Base-by-base conservation (phyloP, 2,113 vertebrate genomes). In the Tychaedon coryphoeus region DNA sequence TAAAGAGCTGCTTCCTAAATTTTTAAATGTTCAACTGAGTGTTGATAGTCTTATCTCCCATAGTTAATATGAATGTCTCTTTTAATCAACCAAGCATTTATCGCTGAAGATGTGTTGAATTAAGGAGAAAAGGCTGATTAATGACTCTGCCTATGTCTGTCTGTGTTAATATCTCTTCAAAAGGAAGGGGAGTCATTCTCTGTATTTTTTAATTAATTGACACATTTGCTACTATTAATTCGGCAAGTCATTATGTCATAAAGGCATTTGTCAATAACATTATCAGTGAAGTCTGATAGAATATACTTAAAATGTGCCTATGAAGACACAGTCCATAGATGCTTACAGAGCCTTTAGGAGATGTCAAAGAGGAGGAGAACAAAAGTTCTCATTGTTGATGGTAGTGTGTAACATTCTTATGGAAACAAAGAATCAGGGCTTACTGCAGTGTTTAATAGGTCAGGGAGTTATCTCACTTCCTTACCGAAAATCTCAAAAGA, bases 221-320 rank as follows among this genome's bases (percentile, higher is more conserved):
- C 33, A 62, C 10, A 13, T 86, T 89, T 84, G 19, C 29, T 92
- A 26, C 54, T 73, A 57, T 87, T 94, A 92, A 85, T 85, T 85
- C 85, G 67, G 71, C 45, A 76, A 78, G 36, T 54, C 28, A 16
- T 91, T 80, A 73, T 90, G 34, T 58, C 78, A 88, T 66, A 82
- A 89, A 96, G 58, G 24, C 58, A 92, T 96, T 95, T 94, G 70
- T 92, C 92, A 93, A 66, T 83, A 92, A 38, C 17, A 16, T 47
- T 86, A 71, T 77, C 47, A 83, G 40, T n/a, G 43, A 78, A 78
- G 43, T 58, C 2, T 83, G 53, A 67, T 31, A 26, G 34, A 73
- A 57, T 42, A 17, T 31, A 70, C 19, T 92, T 90, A 69, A 76
- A 86, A 60, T 0, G 3, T 24, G 62, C 9, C 19, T 85, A 19